These are phyloP conservation scores for Brachirus orientalis DNA, from an alignment of 2,113 vertebrate species.

Conservation along the genomic window DNA sequence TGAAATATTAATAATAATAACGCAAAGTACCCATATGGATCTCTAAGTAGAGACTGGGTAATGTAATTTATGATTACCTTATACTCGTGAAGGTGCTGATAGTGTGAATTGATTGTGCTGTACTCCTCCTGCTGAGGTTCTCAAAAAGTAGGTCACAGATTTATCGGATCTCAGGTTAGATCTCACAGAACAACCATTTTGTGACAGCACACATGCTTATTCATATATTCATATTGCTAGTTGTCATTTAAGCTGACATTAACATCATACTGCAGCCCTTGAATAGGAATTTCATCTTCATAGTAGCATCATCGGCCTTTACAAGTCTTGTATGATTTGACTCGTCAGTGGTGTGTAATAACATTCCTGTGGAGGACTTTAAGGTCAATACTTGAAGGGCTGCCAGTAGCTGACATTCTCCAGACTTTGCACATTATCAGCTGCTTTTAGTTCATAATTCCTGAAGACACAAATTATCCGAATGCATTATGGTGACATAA, in stretches of 20 bases:
- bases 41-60: not conserved
- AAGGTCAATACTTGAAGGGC: not conserved
- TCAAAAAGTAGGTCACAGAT: not conserved
- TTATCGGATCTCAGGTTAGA: slow-evolving; percentile 1
- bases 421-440: not conserved
- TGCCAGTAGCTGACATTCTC: not conserved
- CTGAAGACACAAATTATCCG: not conserved
- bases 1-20: not conserved
- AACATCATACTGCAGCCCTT: no score
- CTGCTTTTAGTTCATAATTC: no score
- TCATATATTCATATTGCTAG: not conserved
- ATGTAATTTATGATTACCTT: not conserved
- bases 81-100: not conserved
- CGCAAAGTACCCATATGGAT: not conserved
- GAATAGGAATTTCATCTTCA: no score
- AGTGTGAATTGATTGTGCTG: not conserved
- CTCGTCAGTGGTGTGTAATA: no score
- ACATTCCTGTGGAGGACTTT: not conserved
- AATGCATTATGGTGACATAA: not conserved
- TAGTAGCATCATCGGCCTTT: not conserved
- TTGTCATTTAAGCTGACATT: no score
- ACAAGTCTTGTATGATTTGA: not conserved
- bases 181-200: not conserved
- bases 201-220: not conserved
- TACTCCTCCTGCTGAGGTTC: not conserved